Evolutionary conservation across 2,113 vertebrate genomes (phyloP).

Genomic region (Solea solea): DNA sequence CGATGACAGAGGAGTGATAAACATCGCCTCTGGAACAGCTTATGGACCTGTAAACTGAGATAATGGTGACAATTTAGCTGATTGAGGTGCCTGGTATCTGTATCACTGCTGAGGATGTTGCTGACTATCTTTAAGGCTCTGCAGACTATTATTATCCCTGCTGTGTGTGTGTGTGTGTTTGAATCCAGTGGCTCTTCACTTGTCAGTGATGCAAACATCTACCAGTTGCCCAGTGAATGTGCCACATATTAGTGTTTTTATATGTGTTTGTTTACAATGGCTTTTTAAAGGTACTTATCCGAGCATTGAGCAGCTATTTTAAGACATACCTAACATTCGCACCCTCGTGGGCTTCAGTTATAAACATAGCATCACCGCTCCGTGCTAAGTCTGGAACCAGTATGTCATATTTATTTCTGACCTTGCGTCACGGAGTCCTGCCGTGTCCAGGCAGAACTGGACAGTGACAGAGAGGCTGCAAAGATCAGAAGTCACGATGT

Average conservation of each 20-base stretch:
- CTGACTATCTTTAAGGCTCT: slow-evolving; percentile 45
- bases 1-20: slow-evolving; percentile 36
- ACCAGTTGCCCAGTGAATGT: not conserved
- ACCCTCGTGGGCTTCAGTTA: not conserved
- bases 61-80: slow-evolving; percentile 57
- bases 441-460: slow-evolving; percentile 12
- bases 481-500: slow-evolving; percentile 46
- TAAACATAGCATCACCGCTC: not conserved
- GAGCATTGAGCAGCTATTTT: not conserved
- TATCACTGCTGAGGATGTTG: slow-evolving; percentile 43
- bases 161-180: slow-evolving; percentile 12
- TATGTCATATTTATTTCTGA: not conserved
- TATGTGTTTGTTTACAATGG: slow-evolving; percentile 12
- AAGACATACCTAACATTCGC: not conserved
- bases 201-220: slow-evolving; percentile 4
- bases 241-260: not conserved
- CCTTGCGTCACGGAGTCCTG: not conserved
- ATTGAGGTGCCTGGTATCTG: slow-evolving; percentile 41
- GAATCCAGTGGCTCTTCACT: slow-evolving; percentile 19
- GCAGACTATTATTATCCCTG: slow-evolving; percentile 48
- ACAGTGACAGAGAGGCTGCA: slow-evolving; percentile 21
- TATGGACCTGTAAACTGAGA: slow-evolving; percentile 38
- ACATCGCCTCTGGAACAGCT: slow-evolving; percentile 10
- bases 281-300: slow-evolving; percentile 7
- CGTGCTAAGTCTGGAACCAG: not conserved